phyloP scores from a whole-genome alignment of 2,797 vertebrate species.

The Mareca strepera region DNA sequence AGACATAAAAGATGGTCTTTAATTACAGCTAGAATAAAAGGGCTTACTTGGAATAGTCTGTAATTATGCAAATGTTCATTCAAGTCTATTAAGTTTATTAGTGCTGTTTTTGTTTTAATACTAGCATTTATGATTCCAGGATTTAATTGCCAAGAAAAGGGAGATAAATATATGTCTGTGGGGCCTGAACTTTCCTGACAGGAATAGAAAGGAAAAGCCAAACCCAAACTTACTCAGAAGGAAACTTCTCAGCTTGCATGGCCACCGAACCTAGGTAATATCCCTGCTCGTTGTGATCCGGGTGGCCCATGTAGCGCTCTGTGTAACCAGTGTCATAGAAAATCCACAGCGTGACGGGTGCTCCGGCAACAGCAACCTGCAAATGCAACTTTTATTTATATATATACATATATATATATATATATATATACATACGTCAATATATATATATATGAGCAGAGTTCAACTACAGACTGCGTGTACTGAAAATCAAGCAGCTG shows the following conservation, averaged over 20 bases:
- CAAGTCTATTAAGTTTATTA: constrained; percentile 6
- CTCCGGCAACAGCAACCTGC: constrained; percentile 84
- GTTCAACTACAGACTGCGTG: accelerated
- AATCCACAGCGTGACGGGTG: constrained; percentile 84
- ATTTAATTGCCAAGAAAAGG: background rate
- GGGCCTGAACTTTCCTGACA: background rate
- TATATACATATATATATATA: no score
- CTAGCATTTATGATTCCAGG: background rate
- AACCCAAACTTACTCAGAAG: constrained; percentile 81
- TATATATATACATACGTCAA: accelerated
- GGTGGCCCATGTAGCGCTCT: constrained; percentile 85
- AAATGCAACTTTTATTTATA: background rate
- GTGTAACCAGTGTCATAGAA: constrained; percentile 87
- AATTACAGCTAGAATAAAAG: constrained; percentile 11
- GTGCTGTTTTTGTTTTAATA: background rate
- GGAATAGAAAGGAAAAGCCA: background rate
- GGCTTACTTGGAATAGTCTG: background rate
- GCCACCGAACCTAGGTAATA: constrained; percentile 85
- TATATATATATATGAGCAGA: background rate
- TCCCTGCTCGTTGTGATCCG: constrained; percentile 83
- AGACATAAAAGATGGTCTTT: constrained; percentile 21
- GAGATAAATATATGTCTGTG: background rate
- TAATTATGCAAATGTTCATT: constrained; percentile 37
- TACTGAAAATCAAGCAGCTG: background rate
- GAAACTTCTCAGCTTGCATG: constrained; percentile 87